Base-by-base conservation (phyloP, 2,888 invertebrate species). In the Proisotoma minuta region DNA sequence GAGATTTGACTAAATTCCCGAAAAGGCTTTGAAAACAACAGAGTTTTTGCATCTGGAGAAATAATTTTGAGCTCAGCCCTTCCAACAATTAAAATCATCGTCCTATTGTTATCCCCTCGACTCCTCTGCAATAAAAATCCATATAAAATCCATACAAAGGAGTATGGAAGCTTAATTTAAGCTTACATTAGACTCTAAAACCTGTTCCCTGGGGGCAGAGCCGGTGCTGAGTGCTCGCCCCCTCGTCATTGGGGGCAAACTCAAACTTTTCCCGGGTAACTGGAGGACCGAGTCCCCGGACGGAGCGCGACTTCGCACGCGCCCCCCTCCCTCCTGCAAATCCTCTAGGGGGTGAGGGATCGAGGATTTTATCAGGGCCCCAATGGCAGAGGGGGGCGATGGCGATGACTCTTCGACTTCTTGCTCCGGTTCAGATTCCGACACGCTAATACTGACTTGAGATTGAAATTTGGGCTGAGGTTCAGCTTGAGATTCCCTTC, bases 81-180 rank as follows among this genome's bases (percentile, higher is more conserved):
- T 4, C 92, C 94, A 5, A 97, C 89, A 81, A 90, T 79, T 51
- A 96, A 87, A 40, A 97, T 84, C 95, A 97, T 96, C 0, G 94
- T 95, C 50, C 94, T 84, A 78, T 94, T 94, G 75, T 89, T 89
- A 20, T 49, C 24, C 24, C 39, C 56, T 58, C 26, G 15, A 48
- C 47, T 20, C 24, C 8, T 34, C 15, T 10, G 34, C 8, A 34
- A 8, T 10, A 34, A 34, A 34, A 8, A 15, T 34, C 34, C 8
- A 34, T 34, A 10, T 34, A 34, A 8, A 34, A 34, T 34, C 34
- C 34, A 10, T 15, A 8, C 34, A 8, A 15, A 10, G 8, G 15
- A 34, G 8, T 8, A 34, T 15, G 34, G 8, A 34, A 8, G 34
- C 8, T 34, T 15, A 34, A 34, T 34, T 34, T 34, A 15, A 15